phyloP scores from a whole-genome alignment of 2,888 invertebrate genomes.

The Parnassius apollo region DNA sequence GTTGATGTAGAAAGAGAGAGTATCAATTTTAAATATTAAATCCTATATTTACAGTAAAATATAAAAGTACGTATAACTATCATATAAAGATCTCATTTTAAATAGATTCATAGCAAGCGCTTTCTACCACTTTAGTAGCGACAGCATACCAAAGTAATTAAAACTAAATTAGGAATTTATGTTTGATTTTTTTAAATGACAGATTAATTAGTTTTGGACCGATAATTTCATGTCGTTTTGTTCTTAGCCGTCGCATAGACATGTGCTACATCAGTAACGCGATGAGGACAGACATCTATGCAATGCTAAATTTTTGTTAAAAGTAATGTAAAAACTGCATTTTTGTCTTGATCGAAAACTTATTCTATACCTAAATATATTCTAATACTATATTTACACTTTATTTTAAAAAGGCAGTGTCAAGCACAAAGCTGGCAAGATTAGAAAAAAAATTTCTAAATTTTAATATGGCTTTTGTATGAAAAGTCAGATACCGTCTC shows the following conservation, averaged over 20 bases:
- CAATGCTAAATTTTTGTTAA: constrained; percentile 45
- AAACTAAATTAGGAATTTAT: constrained; percentile 21
- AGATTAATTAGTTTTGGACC: too few species aligned
- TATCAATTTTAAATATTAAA: constrained; percentile 76
- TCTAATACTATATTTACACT: constrained; percentile 69
- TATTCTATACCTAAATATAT: constrained; percentile 21
- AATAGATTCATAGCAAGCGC: constrained; percentile 66
- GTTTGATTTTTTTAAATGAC: background rate
- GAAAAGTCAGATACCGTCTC: constrained; percentile 36
- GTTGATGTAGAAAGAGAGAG: constrained; percentile 55
- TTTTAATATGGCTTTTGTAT: constrained; percentile 77
- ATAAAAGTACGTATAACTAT: constrained; percentile 64
- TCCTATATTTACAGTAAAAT: constrained; percentile 74
- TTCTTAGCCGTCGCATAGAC: constrained; percentile 64
- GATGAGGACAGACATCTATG: constrained; percentile 78
- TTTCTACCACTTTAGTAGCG: constrained; percentile 51
- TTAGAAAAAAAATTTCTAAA: constrained; percentile 75
- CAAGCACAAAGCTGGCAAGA: constrained; percentile 79
- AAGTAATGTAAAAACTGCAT: background rate
- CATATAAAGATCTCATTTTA: constrained; percentile 45
- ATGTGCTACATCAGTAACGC: constrained; percentile 74
- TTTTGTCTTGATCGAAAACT: constrained; percentile 15
- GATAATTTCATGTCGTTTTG: constrained; percentile 21
- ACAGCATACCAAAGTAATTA: constrained; percentile 45
- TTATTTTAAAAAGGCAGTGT: constrained; percentile 69